Conservation (phyloP, 37 sponge, comb jelly and placozoan species). For the Amphimedon queenslandica region DNA sequence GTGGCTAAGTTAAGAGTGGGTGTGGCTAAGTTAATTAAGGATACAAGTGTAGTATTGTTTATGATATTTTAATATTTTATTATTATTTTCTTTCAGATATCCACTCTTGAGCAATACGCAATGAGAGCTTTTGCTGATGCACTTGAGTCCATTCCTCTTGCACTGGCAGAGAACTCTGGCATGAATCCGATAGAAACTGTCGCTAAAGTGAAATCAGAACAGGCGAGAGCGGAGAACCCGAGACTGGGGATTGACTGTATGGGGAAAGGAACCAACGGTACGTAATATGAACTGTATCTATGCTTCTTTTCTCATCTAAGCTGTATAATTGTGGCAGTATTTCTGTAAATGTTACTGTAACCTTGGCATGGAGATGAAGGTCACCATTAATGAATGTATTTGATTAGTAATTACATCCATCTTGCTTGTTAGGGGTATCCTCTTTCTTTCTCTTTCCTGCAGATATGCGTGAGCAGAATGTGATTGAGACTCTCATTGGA, state of each 20-base stretch:
- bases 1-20: neutral
- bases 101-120: conserved; percentile 96
- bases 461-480: conserved; percentile 96
- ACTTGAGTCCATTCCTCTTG: conserved; percentile 90
- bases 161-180: conserved; percentile 96
- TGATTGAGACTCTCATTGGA: conserved; percentile 90
- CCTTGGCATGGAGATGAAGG: too few relatives aligned
- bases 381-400: too few relatives aligned
- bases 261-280: conserved; percentile 78
- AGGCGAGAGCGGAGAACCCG: conserved; percentile 75
- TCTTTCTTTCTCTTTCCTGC: neutral
- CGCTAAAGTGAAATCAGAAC: conserved; percentile 85
- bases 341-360: too few relatives aligned
- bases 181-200: conserved; percentile 83
- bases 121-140: conserved; percentile 97
- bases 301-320: too few relatives aligned
- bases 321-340: too few relatives aligned
- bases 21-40: neutral
- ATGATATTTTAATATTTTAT: too few relatives aligned
- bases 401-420: too few relatives aligned
- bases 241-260: conserved; percentile 94
- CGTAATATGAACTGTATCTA: too few relatives aligned
- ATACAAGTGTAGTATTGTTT: neutral
- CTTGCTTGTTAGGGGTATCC: too few relatives aligned
- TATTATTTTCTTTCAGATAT: conserved; percentile 42